These are phyloP conservation scores for Chalcis sispes DNA, from an alignment of 2,888 invertebrate species.

Conservation along the genomic window DNA sequence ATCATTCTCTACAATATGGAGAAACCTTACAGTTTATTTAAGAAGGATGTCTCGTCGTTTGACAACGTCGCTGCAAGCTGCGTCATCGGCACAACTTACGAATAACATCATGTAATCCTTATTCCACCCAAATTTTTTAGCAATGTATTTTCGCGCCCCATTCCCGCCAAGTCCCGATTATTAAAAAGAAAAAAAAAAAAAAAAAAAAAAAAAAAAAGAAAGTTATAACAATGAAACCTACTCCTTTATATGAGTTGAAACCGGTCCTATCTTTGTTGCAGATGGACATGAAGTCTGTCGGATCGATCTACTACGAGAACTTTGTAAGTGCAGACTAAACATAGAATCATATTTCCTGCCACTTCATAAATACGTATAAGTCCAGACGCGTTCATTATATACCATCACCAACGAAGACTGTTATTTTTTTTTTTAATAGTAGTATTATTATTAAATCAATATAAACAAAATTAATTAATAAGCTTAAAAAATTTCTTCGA, in stretches of 20 bases:
- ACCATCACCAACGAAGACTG: slow-evolving; percentile 36
- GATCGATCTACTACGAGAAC: slow-evolving; percentile 97
- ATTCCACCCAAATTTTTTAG: slow-evolving; percentile 52
- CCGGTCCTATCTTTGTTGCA: slow-evolving; percentile 81
- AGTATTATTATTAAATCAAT: neutral
- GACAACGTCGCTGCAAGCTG: slow-evolving; percentile 75
- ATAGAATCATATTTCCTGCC: slow-evolving; percentile 51
- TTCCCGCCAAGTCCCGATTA: slow-evolving; percentile 58
- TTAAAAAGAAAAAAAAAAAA: slow-evolving; percentile 47
- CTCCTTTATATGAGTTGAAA: slow-evolving; percentile 73
- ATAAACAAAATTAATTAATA: neutral
- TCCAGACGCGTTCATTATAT: slow-evolving; percentile 42
- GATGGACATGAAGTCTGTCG: slow-evolving; percentile 98
- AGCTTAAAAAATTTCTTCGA: neutral
- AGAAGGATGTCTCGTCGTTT: slow-evolving; percentile 73
- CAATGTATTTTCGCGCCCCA: slow-evolving; percentile 61
- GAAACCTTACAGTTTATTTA: slow-evolving; percentile 73
- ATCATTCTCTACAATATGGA: slow-evolving; percentile 57
- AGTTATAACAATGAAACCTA: slow-evolving; percentile 61
- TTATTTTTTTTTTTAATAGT: slow-evolving; percentile 34
- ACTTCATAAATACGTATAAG: slow-evolving; percentile 22
- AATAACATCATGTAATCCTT: slow-evolving; percentile 61
- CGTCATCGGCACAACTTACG: slow-evolving; percentile 76
- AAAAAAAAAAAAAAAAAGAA: too few relatives aligned
- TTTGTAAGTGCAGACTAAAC: slow-evolving; percentile 86